Base-by-base conservation (phyloP, 2,113 vertebrate species). In the Piprites chloris region DNA sequence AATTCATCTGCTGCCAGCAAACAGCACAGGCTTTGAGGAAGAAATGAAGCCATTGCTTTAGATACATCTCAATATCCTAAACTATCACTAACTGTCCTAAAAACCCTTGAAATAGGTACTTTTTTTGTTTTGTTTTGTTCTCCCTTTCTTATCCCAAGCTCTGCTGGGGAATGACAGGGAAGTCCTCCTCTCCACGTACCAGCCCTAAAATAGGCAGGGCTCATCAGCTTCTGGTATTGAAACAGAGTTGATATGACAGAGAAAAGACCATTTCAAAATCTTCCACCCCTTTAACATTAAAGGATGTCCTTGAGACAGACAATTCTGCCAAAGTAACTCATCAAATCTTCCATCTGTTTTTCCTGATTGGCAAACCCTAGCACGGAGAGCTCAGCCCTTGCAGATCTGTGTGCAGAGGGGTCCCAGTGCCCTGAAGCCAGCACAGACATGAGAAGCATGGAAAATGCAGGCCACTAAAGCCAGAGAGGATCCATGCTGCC, bases 401-500 rank as follows among this genome's bases (percentile, higher is more conserved):
- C 75, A 80, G 59, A 22, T 33, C 18, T 33, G 17, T 12, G 6
- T 4, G 11, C 55, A 50, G 39, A 39, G 10, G 16, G 9, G 12
- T 15, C 35, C 28, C 56, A 30, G 66, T 8, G 26, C 32, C 22
- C 47, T n/a, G 61, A 20, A 56, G 35, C 17, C 73, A 74, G 23
- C 35, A 32, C 32, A 4, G 5, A n/a, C 35, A 49, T 24, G 35
- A n/a, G n/a, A 66, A 15, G 6, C 6, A 62, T 27, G 33, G 53
- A 22, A 62, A 32, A 67, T 3, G 4, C n/a, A 84, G 41, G 8
- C 23, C 59, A 61, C 41, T 37, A 53, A 53, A 77, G 15, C n/a
- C 24, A 14, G 6, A 33, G 52, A 37, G 66, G 72, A 62, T 37
- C 35, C 52, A 73, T 0, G 0, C 39, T 1, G 2, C 3, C 62